Evolutionary conservation across 2,888 invertebrate species (phyloP).

Genomic region (Acanthococcus lagerstroemiae): DNA sequence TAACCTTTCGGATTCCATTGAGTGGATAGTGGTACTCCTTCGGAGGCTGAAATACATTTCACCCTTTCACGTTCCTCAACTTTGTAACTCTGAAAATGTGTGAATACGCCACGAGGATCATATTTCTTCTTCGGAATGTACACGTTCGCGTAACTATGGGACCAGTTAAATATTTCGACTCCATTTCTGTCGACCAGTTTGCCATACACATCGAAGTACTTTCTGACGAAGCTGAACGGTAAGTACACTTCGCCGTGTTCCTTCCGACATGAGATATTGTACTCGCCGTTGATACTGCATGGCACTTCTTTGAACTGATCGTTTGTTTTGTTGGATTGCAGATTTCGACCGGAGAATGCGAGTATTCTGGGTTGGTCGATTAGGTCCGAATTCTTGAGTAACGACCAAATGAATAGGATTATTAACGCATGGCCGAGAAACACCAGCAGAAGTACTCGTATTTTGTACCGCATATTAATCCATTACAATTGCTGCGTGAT

Average conservation of each 20-base stretch:
- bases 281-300: conserved; percentile 81
- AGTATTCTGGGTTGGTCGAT: conserved; percentile 7
- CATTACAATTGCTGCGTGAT: conserved; percentile 11
- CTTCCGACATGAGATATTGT: conserved; percentile 62
- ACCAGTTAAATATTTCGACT: conserved; percentile 82
- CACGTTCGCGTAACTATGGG: conserved; percentile 85
- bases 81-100: conserved; percentile 96
- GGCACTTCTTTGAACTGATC: conserved; percentile 54
- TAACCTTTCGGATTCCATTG: conserved; percentile 95
- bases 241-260: conserved; percentile 80
- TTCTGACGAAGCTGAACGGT: conserved; percentile 84
- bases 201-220: conserved; percentile 89
- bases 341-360: neutral
- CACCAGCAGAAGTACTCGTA: neutral
- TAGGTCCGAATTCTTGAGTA: conserved; percentile 6
- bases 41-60: conserved; percentile 85
- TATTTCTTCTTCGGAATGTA: conserved; percentile 82
- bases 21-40: conserved; percentile 90
- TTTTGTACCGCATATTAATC: conserved; percentile 23
- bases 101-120: conserved; percentile 80
- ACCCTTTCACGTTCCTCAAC: conserved; percentile 93
- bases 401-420: conserved; percentile 10
- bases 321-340: neutral
- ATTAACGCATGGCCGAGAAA: conserved; percentile 4
- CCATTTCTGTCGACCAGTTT: conserved; percentile 64